Percentiles rank a stretch among this genome's conserved stretches.
Evolutionary conservation across 1,140 invertebrate species (phyloP).

Genomic region (Sesamia nonagrioides): DNA sequence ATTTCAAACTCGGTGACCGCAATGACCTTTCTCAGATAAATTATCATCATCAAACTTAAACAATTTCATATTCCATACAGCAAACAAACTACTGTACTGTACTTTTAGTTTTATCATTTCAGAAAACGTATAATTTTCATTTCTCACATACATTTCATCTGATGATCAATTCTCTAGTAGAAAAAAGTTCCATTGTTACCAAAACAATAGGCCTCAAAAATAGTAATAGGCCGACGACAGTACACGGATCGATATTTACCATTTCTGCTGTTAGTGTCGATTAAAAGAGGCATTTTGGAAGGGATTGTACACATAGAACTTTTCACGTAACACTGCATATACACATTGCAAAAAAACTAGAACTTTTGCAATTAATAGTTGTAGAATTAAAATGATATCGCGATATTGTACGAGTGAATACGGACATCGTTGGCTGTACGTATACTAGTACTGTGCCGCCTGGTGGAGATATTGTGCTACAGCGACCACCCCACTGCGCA

Average conservation of each 20-base stretch:
- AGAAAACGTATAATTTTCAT: neutral
- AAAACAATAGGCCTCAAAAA: constrained; percentile 47
- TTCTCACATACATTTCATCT: neutral
- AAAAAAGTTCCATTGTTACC: constrained; percentile 31
- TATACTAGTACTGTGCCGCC: constrained; percentile 66
- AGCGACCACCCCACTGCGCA: constrained; percentile 76
- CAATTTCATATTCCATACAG: neutral
- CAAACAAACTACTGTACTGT: neutral
- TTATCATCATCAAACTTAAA: neutral
- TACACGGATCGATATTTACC: constrained; percentile 84
- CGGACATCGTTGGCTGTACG: constrained; percentile 75
- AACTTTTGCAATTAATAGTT: constrained; percentile 19
- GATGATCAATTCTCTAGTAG: neutral
- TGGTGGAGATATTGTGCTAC: constrained; percentile 67
- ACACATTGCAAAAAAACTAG: constrained; percentile 68
- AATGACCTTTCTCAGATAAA: neutral
- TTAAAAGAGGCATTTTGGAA: constrained; percentile 79
- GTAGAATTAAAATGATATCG: constrained; percentile 25
- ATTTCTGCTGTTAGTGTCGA: constrained; percentile 76
- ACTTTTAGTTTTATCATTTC: neutral
- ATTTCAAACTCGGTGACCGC: neutral
- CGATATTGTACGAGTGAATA: constrained; percentile 34
- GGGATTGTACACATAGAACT: constrained; percentile 50
- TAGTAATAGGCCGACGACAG: constrained; percentile 73
- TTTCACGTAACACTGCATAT: constrained; percentile 73